phyloP scores from a whole-genome alignment of 1,140 invertebrate species.

The Pygmarrhopalites habei region DNA sequence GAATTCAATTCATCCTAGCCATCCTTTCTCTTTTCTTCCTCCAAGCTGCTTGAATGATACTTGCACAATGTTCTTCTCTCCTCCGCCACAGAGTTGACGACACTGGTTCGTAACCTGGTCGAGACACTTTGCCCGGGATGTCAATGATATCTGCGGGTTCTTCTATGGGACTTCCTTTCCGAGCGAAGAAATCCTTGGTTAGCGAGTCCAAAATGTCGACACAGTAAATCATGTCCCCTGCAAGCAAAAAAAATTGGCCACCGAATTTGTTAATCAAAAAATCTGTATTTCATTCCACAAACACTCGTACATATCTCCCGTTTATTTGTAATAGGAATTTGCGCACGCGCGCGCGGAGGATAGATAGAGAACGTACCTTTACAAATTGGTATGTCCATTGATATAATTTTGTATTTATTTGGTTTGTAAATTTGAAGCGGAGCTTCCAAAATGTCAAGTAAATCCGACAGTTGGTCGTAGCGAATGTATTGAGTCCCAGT shows the following conservation, averaged over 20 bases:
- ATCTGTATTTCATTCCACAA: no score
- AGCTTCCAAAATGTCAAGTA: conserved; percentile 80
- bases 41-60: conserved; percentile 91
- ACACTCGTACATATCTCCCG: no score
- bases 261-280: background rate
- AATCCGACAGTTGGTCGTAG: conserved; percentile 86
- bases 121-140: conserved; percentile 61
- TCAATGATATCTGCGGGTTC: conserved; percentile 75
- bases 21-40: no score
- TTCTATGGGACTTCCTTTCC: conserved; percentile 86
- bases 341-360: background rate
- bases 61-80: conserved; percentile 89
- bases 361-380: conserved; percentile 51
- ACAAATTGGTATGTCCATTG: conserved; percentile 97
- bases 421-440: conserved; percentile 94
- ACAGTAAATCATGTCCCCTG: conserved; percentile 85
- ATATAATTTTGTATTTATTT: conserved; percentile 97
- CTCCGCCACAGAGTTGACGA: conserved; percentile 91
- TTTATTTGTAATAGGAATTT: no score
- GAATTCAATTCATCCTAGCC: no score
- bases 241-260: background rate
- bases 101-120: conserved; percentile 82
- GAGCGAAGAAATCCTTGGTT: conserved; percentile 90
- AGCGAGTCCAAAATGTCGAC: conserved; percentile 91
- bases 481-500: conserved; percentile 91